Evolutionary conservation across 2,888 invertebrate genomes (phyloP).

Genomic region (Drosophila mercatorum): DNA sequence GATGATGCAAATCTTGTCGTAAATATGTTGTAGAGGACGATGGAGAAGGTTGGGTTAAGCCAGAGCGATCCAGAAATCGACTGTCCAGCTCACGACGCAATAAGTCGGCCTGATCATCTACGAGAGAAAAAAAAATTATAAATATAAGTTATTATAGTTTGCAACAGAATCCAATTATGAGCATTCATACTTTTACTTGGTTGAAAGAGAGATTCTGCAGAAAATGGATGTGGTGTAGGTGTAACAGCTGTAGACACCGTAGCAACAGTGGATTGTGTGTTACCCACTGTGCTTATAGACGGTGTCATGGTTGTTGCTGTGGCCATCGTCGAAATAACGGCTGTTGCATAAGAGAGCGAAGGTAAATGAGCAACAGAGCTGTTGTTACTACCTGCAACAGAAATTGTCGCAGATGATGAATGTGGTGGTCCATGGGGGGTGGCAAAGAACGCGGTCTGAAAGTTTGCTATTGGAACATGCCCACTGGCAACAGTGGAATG

Average conservation of each 20-base stretch:
- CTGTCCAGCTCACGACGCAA: conserved; percentile 95
- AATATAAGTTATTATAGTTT: not conserved
- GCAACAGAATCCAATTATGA: not conserved
- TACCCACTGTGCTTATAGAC: conserved; percentile 43
- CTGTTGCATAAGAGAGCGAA: conserved; percentile 38
- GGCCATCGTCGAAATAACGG: conserved; percentile 53
- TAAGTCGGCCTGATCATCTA: conserved; percentile 91
- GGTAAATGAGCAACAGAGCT: conserved; percentile 21
- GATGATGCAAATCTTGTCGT: conserved; percentile 94
- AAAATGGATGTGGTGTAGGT: conserved; percentile 93
- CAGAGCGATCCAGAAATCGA: conserved; percentile 94
- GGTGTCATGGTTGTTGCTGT: conserved; percentile 59
- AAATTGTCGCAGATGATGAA: conserved; percentile 39
- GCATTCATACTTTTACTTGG: conserved; percentile 88
- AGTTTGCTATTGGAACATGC: conserved; percentile 75
- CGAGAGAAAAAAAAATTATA: not conserved
- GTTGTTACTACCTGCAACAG: conserved; percentile 29
- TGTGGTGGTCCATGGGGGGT: conserved; percentile 87
- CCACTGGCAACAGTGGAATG: conserved; percentile 83
- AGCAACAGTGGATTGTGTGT: conserved; percentile 40
- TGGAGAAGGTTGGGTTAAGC: conserved; percentile 86
- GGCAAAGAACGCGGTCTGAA: conserved; percentile 89
- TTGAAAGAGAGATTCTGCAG: conserved; percentile 94
- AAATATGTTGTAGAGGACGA: conserved; percentile 86
- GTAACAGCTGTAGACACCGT: conserved; percentile 75